phyloP scores from a whole-genome alignment of 2,888 invertebrate species.

The Dryomyza anilis region DNA sequence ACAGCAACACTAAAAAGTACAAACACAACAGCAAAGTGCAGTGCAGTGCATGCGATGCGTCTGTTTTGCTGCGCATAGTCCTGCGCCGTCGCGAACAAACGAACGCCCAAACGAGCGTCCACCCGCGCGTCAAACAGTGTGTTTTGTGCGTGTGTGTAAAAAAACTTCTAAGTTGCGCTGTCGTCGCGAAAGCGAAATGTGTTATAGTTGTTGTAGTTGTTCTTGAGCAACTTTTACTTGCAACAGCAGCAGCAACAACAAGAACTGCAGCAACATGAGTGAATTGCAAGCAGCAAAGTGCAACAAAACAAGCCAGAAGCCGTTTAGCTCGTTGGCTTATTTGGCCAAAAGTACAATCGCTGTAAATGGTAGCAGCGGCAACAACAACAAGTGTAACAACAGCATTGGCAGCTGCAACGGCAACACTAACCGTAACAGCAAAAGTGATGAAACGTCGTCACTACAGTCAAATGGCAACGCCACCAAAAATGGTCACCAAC shows the following conservation, averaged over 20 bases:
- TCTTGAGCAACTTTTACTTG: not conserved
- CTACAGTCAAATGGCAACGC: conserved; percentile 17
- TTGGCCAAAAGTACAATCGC: conserved; percentile 43
- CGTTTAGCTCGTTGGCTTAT: conserved; percentile 43
- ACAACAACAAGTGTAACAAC: conserved; percentile 34
- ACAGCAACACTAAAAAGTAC: too few relatives aligned
- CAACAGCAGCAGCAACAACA: too few relatives aligned
- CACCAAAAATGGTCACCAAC: too few relatives aligned
- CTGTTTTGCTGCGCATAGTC: too few relatives aligned
- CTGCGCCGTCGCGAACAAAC: too few relatives aligned
- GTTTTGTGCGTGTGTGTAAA: conserved; percentile 10
- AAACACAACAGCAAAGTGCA: too few relatives aligned
- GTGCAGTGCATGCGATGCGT: too few relatives aligned
- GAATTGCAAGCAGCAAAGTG: conserved; percentile 23
- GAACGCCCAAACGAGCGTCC: too few relatives aligned
- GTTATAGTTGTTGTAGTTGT: conserved; percentile 8
- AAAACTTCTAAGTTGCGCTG: not conserved
- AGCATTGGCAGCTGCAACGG: conserved; percentile 35
- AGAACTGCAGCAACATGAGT: too few relatives aligned
- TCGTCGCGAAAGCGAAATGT: too few relatives aligned
- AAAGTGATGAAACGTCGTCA: conserved; percentile 11
- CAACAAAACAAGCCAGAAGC: conserved; percentile 35
- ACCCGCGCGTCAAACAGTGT: too few relatives aligned
- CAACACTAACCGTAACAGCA: too few relatives aligned
- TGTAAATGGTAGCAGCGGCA: conserved; percentile 35